These are phyloP conservation scores for Drosophila subpulchrella DNA, from an alignment of 1,140 invertebrate genomes.

Conservation along the genomic window DNA sequence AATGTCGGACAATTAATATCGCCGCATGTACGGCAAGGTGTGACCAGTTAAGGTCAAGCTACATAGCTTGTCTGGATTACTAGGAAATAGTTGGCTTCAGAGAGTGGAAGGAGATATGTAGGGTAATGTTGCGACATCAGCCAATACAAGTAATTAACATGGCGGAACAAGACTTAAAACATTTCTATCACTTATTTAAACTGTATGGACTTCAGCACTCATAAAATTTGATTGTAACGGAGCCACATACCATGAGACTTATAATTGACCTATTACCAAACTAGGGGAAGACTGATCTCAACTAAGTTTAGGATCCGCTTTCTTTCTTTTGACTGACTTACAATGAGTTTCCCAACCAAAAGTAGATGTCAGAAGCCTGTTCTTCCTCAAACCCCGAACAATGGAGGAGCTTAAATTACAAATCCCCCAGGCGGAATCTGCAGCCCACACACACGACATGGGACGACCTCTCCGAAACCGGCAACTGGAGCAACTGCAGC, in stretches of 20 bases:
- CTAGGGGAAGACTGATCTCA: neutral
- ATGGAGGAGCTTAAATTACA: slow-evolving; percentile 59
- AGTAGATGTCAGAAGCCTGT: slow-evolving; percentile 3
- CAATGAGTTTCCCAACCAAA: neutral
- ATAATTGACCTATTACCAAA: neutral
- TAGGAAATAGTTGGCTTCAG: slow-evolving; percentile 12
- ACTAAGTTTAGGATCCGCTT: neutral
- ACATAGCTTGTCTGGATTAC: slow-evolving; percentile 5
- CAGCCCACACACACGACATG: slow-evolving; percentile 56
- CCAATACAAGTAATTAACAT: neutral
- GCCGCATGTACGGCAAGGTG: slow-evolving; percentile 36
- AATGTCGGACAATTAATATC: slow-evolving; percentile 77
- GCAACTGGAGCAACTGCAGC: slow-evolving; percentile 47
- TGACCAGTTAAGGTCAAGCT: slow-evolving; percentile 30
- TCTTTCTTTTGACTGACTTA: slow-evolving; percentile 4
- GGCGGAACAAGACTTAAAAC: too few relatives aligned
- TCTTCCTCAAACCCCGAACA: slow-evolving; percentile 12
- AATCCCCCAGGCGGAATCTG: slow-evolving; percentile 5
- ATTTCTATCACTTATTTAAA: too few relatives aligned
- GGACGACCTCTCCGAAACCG: slow-evolving; percentile 36
- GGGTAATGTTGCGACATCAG: neutral
- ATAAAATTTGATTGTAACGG: too few relatives aligned
- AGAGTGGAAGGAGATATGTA: neutral
- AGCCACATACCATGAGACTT: neutral
- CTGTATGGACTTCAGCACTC: too few relatives aligned